Percentiles rank a stretch among this genome's conserved stretches.
These are phyloP conservation scores for Procambarus virginalis DNA, from an alignment of 1,140 invertebrate species.

Conservation along the genomic window DNA sequence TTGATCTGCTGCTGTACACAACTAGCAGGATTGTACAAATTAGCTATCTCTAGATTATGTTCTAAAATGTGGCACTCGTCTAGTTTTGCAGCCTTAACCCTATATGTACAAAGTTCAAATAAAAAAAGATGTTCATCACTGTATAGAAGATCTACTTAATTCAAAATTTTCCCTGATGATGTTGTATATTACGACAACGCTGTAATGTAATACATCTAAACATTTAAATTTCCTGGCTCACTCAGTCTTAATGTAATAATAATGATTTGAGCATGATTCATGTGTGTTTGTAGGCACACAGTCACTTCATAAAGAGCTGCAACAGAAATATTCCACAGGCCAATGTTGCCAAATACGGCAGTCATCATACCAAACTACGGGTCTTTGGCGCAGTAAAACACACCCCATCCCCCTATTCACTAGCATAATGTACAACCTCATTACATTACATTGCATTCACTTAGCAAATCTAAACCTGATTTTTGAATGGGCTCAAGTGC, in stretches of 20 bases:
- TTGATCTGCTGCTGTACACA: slow-evolving; percentile 69
- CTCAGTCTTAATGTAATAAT: slow-evolving; percentile 67
- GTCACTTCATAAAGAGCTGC: slow-evolving; percentile 68
- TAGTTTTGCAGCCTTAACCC: slow-evolving; percentile 71
- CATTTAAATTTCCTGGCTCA: slow-evolving; percentile 67
- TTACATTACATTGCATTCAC: not conserved
- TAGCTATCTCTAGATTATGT: slow-evolving; percentile 69
- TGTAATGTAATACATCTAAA: slow-evolving; percentile 69
- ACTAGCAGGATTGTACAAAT: slow-evolving; percentile 71
- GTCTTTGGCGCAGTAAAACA: slow-evolving; percentile 63
- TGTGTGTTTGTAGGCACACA: slow-evolving; percentile 70
- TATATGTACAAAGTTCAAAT: slow-evolving; percentile 71
- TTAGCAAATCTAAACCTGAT: slow-evolving; percentile 1
- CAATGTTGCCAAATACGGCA: slow-evolving; percentile 60
- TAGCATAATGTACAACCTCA: slow-evolving; percentile 14
- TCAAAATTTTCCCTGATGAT: slow-evolving; percentile 70
- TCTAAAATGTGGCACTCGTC: slow-evolving; percentile 70
- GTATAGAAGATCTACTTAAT: slow-evolving; percentile 70
- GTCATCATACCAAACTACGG: slow-evolving; percentile 59
- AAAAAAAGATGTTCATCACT: slow-evolving; percentile 69
- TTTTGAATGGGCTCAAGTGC: not conserved
- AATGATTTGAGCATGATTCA: slow-evolving; percentile 70
- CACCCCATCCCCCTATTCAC: slow-evolving; percentile 39
- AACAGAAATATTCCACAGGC: slow-evolving; percentile 66
- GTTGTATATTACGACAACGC: slow-evolving; percentile 68